Evolutionary conservation across 2,888 invertebrate genomes (phyloP), one percentile per base, ranked within the genome.

Genomic region (Troides helena): DNA sequence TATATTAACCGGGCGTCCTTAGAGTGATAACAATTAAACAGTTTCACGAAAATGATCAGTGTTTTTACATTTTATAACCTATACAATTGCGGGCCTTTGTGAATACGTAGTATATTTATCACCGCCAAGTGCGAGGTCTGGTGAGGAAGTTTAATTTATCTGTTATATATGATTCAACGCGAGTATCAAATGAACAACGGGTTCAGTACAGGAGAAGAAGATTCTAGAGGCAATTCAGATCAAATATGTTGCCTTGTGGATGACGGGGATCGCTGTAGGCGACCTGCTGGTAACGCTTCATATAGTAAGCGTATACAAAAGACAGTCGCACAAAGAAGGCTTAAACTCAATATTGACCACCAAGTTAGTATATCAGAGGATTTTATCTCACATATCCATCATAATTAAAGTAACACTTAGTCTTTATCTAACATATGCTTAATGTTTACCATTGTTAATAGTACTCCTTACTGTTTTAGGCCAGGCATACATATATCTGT

Each of bases 241-340:
- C 97, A 97, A 93, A 95, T 96, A 82, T 99, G 99, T 93, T 98
- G 98, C 93, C 94, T 99, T 78, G 95, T 98, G 81, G 97, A 98
- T 88, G 97, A 97, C 86, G 95, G 95, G 74, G 96, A 96, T 77
- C 94, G 98, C 76, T 99, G 99, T 89, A 94, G 95, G 75, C 95
- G 98, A 82, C 95, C 96, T 69, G 98, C 98, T 77, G 98, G 98
- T 74, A 98, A 98, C 94, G 99, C 99, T 77, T 97, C 98, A 62
- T 99, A 99, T 92, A 98, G 98, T 90, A 99, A 99, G 88, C 95
- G 98, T 77, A 98, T 99, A 80, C 98, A 99, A 89, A 99, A 98
- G 88, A 98, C 97, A 70, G 98, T 98, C 53, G 96, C 97, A 67
- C 98, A 98, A 83, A 95, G 98, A 81, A 95, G 97, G 80, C 95